Evolutionary conservation across 2,797 vertebrate genomes (phyloP).

Genomic region (Tinamus major): DNA sequence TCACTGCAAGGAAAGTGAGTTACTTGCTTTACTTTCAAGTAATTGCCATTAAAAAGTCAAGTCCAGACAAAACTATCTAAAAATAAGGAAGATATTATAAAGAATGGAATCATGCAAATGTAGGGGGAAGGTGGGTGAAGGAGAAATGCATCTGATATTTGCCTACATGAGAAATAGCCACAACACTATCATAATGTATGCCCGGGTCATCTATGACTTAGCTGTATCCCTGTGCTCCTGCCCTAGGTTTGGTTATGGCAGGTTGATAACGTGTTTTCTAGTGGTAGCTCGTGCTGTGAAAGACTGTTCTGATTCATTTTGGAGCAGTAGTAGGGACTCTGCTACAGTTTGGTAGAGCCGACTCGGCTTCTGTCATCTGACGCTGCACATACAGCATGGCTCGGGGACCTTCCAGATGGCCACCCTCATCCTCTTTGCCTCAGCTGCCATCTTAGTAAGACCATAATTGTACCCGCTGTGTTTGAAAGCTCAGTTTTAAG

Average conservation of each 20-base stretch:
- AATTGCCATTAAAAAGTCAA: background rate
- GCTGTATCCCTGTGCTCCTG: background rate
- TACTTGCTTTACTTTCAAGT: background rate
- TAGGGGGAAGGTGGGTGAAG: background rate
- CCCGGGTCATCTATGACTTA: background rate
- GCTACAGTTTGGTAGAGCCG: background rate
- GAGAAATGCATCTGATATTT: background rate
- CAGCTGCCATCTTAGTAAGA: background rate
- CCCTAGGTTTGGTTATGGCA: background rate
- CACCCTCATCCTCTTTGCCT: background rate
- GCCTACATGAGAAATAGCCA: background rate
- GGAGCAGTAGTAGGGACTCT: background rate
- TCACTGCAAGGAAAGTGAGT: background rate
- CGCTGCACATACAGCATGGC: background rate
- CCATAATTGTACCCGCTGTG: background rate
- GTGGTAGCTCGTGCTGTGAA: background rate
- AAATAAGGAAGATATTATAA: background rate
- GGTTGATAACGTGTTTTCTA: background rate
- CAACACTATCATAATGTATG: background rate
- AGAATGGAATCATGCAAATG: background rate
- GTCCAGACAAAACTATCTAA: background rate
- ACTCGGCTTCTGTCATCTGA: background rate
- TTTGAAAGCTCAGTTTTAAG: constrained; percentile 61
- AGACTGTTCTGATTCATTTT: background rate
- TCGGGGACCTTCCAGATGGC: background rate